Evolutionary conservation across 1,140 invertebrate species (phyloP), one percentile per base, ranked within the genome.

Genomic region (Ctenoplectra terminalis): DNA sequence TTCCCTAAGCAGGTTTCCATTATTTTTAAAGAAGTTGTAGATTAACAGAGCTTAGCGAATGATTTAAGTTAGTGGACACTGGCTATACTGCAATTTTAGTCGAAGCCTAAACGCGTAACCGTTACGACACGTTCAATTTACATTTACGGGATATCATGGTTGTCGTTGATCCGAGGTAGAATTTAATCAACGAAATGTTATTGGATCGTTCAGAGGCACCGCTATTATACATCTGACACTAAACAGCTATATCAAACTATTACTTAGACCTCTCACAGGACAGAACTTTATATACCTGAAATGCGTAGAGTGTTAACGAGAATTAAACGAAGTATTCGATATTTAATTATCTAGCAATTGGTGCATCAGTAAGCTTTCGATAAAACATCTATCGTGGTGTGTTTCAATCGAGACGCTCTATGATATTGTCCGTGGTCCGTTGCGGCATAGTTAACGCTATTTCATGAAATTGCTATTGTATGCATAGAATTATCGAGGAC

Each of bases 401-500:
- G 69, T 72, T 61, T 73, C 34, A 26, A 63, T 63, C 29, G 69
- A 61, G 77, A 63, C 43, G 70, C 54, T 78, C 58, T 70, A 79
- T 52, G 67, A 9, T 46, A 73, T 73, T 79, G 52, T 20, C 69
- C 73, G 37, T 71, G 37, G 48, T 56, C 58, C n/a, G 37, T 73
- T 73, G n/a, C 58, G 29, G 48, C 69, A 79, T 73, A 79, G 54
- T 46, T 50, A 9, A 43, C 11, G 60, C 60, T 71, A 43, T 60
- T 48, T 60, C 48, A 70, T 60, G 54, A 70, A 73, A 58, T 73
- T 58, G 34, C 69, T 72, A 63, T 63, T 80, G 31, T 29, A 37
- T 54, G 40, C 48, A 50, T 52, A 40, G 37, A 81, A 75, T 72
- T 81, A 50, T 67, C 43, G 61, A 81, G 46, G 79, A 81, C 79